Evolutionary conservation across 2,113 vertebrate genomes (phyloP).

Genomic region (Hymenochirus boettgeri): DNA sequence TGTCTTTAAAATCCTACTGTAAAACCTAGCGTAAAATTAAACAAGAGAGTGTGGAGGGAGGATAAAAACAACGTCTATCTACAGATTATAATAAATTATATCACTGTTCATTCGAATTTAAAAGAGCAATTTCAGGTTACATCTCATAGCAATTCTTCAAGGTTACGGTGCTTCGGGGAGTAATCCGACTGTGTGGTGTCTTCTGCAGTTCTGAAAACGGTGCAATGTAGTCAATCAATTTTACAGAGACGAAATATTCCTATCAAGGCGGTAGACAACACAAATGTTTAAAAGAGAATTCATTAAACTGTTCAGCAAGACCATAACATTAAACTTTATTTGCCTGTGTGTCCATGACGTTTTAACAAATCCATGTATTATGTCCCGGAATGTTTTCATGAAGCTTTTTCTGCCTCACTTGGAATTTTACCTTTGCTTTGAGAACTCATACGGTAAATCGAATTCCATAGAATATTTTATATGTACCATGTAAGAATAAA

Average conservation of each 20-base stretch:
- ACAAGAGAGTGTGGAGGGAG: too few species aligned
- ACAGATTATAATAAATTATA: neutral
- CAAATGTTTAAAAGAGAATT: neutral
- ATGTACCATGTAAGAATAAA: too few species aligned
- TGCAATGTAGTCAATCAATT: neutral
- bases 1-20: too few species aligned
- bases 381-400: neutral
- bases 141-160: neutral
- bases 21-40: too few species aligned
- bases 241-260: neutral
- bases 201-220: neutral
- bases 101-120: neutral
- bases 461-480: too few species aligned
- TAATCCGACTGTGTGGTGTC: neutral
- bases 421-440: too few species aligned
- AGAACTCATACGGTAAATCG: too few species aligned
- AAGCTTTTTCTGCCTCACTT: too few species aligned
- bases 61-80: too few species aligned
- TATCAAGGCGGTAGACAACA: neutral
- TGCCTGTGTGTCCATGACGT: neutral
- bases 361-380: neutral
- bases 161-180: conserved; percentile 4
- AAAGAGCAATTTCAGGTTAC: conserved; percentile 5
- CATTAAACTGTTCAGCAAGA: neutral
- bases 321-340: neutral